Conservation (phyloP, 2,888 invertebrate genomes). For the Laothoe populi region DNA sequence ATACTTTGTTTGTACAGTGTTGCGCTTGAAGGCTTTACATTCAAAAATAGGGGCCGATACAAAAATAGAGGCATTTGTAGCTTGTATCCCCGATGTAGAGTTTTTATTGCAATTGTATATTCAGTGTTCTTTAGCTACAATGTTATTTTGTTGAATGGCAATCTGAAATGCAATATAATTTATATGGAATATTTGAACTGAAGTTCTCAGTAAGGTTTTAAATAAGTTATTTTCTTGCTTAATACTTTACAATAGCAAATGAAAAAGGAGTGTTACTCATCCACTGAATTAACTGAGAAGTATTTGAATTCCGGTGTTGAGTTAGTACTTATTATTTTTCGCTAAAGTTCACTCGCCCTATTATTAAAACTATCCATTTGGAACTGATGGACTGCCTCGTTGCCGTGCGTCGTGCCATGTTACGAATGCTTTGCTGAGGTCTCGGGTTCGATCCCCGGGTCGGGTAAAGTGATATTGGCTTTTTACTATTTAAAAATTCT, state of each 20-base stretch:
- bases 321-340: no score
- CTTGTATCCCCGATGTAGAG: background rate
- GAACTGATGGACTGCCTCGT: no score
- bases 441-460: no score
- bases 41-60: background rate
- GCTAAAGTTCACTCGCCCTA: no score
- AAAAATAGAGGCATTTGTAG: conserved; percentile 6
- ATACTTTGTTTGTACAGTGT: conserved; percentile 10
- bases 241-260: conserved; percentile 8
- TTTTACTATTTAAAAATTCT: background rate
- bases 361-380: no score
- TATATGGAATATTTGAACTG: conserved; percentile 13
- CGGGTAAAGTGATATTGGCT: no score
- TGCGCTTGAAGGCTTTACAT: conserved; percentile 19
- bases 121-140: conserved; percentile 9
- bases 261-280: no score
- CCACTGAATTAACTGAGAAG: no score
- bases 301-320: no score
- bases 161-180: conserved; percentile 4
- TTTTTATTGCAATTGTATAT: conserved; percentile 23
- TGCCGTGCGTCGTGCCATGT: no score
- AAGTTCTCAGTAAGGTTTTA: background rate
- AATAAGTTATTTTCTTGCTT: conserved; percentile 8
- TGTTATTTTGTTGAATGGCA: background rate
- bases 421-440: background rate